A percentile compares a stretch with the other conserved stretches of the same genome.
These are phyloP conservation scores for Apantesis nais DNA, from an alignment of 2,888 invertebrate species.

Conservation along the genomic window DNA sequence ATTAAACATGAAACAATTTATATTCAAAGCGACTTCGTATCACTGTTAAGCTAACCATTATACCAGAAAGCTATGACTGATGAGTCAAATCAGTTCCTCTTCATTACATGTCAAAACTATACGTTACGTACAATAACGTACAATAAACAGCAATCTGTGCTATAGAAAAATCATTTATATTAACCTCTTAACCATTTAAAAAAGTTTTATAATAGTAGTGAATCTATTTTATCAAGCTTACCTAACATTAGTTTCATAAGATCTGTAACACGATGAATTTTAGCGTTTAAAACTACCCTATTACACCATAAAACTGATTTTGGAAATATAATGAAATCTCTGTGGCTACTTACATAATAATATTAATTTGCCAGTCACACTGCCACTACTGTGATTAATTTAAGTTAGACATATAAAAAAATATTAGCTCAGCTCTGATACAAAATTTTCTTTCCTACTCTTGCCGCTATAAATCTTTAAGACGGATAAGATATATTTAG, in stretches of 20 bases:
- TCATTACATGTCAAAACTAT: background rate
- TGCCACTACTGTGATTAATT: background rate
- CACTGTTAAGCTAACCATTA: background rate
- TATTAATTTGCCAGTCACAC: background rate
- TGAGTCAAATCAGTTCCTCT: background rate
- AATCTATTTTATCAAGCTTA: background rate
- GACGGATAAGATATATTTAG: background rate
- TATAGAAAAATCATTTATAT: background rate
- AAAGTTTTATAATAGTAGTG: background rate
- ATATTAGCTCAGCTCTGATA: background rate
- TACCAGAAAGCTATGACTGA: background rate
- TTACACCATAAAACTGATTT: background rate
- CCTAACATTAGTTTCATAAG: background rate
- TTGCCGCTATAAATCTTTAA: background rate
- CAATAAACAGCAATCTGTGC: background rate
- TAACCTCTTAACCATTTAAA: background rate
- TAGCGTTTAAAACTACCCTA: background rate
- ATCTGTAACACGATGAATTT: background rate
- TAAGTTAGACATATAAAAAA: background rate
- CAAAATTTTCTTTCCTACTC: background rate
- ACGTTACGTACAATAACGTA: background rate
- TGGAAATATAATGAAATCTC: background rate
- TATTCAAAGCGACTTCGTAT: background rate
- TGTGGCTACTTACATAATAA: background rate
- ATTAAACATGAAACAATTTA: background rate